Conservation (phyloP, 2,113 vertebrate species). For the Mola mola region DNA sequence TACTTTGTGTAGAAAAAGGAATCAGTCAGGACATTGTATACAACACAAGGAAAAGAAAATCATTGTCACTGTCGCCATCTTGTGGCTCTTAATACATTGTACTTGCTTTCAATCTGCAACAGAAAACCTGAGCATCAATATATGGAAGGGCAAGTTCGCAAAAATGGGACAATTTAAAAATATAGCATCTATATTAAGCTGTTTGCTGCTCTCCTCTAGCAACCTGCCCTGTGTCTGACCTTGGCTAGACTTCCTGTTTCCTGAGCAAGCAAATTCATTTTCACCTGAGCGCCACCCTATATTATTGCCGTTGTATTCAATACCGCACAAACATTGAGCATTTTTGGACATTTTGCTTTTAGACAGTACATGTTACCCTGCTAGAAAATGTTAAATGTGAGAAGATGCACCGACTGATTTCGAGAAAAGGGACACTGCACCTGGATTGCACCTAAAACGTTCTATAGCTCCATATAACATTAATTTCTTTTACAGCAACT, state of each 20-base stretch:
- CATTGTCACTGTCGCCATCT: slow-evolving; percentile 57
- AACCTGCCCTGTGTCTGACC: slow-evolving; percentile 75
- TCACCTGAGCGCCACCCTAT: slow-evolving; percentile 57
- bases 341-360: slow-evolving; percentile 4
- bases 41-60: slow-evolving; percentile 37
- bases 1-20: slow-evolving; percentile 9
- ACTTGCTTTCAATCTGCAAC: slow-evolving; percentile 46
- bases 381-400: slow-evolving; percentile 47
- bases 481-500: slow-evolving; percentile 46
- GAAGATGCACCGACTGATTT: slow-evolving; percentile 15
- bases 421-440: slow-evolving; percentile 74
- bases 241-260: slow-evolving; percentile 74
- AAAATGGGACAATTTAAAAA: slow-evolving; percentile 43
- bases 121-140: slow-evolving; percentile 73
- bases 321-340: slow-evolving; percentile 16
- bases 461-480: slow-evolving; percentile 21
- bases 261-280: slow-evolving; percentile 54
- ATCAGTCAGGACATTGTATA: slow-evolving; percentile 16
- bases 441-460: slow-evolving; percentile 54
- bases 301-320: slow-evolving; percentile 73
- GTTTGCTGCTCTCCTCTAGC: slow-evolving; percentile 33
- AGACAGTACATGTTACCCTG: slow-evolving; percentile 36
- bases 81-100: slow-evolving; percentile 64
- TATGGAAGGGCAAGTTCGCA: slow-evolving; percentile 41
- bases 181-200: slow-evolving; percentile 33